phyloP scores from a whole-genome alignment of 1,140 invertebrate species.

The Penaeus indicus region DNA sequence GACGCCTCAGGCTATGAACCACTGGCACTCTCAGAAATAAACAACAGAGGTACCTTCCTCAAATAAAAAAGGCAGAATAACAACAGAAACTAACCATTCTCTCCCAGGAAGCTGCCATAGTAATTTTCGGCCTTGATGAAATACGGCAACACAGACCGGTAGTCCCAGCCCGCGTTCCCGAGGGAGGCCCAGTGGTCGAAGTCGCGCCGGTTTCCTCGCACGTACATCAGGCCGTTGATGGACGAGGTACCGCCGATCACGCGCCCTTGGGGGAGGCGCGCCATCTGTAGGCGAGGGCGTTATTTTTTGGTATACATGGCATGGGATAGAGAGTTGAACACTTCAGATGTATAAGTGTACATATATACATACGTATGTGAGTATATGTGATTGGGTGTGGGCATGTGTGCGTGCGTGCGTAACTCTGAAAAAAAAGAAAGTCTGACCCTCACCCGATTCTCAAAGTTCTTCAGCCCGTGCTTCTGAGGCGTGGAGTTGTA shows the following conservation, averaged over 20 bases:
- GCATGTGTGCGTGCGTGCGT: too few relatives aligned
- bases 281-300: background rate
- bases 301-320: too few relatives aligned
- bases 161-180: conserved; percentile 92
- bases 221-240: conserved; percentile 96
- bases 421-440: background rate
- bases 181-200: conserved; percentile 90
- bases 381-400: conserved; percentile 62
- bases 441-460: conserved; percentile 68
- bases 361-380: too few relatives aligned
- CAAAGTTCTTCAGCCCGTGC: conserved; percentile 71
- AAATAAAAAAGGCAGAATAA: too few relatives aligned
- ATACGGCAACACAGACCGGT: conserved; percentile 87
- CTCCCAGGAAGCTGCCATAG: conserved; percentile 26
- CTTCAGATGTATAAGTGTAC: too few relatives aligned
- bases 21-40: too few relatives aligned
- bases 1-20: too few relatives aligned
- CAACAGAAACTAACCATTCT: too few relatives aligned
- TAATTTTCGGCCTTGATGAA: conserved; percentile 92
- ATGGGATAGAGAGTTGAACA: background rate
- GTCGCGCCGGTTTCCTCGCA: conserved; percentile 90
- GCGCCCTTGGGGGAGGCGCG: conserved; percentile 63
- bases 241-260: conserved; percentile 84
- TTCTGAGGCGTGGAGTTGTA: conserved; percentile 29
- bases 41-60: too few relatives aligned